Evolutionary conservation across 2,113 vertebrate genomes (phyloP).

Genomic region (Phrynocephalus versicolor): DNA sequence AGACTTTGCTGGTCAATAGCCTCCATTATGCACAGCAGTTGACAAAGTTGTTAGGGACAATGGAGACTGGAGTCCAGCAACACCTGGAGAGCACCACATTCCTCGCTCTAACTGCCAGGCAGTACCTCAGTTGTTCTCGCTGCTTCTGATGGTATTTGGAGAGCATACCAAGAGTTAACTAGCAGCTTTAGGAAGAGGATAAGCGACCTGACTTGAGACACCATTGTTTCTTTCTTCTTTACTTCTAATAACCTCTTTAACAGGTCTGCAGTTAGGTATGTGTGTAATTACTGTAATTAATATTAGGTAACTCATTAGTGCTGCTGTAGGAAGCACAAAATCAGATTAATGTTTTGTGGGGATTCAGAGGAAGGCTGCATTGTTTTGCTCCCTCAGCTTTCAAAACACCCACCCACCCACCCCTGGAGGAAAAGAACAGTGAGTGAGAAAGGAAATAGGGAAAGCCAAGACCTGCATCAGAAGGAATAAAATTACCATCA

Average conservation of each 20-base stretch:
- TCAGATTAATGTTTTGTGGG: conserved; percentile 62
- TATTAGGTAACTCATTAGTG: conserved; percentile 65
- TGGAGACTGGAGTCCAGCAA: too few species aligned
- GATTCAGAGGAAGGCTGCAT: conserved; percentile 48
- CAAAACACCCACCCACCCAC: too few species aligned
- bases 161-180: conserved; percentile 59
- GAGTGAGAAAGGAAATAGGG: too few species aligned
- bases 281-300: conserved; percentile 69
- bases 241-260: conserved; percentile 38
- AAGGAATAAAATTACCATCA: too few species aligned
- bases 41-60: too few species aligned
- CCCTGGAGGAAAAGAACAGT: too few species aligned
- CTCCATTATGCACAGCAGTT: too few species aligned
- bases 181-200: conserved; percentile 39
- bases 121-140: background rate
- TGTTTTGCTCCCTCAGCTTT: too few species aligned
- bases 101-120: too few species aligned
- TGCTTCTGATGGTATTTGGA: background rate
- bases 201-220: conserved; percentile 46
- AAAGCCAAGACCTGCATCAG: too few species aligned
- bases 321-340: conserved; percentile 59
- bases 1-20: too few species aligned
- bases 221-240: conserved; percentile 33
- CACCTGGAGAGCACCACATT: too few species aligned
- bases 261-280: conserved; percentile 67